Evolutionary conservation across 2,113 vertebrate genomes (phyloP).

Genomic region (Gallinago undulata): DNA sequence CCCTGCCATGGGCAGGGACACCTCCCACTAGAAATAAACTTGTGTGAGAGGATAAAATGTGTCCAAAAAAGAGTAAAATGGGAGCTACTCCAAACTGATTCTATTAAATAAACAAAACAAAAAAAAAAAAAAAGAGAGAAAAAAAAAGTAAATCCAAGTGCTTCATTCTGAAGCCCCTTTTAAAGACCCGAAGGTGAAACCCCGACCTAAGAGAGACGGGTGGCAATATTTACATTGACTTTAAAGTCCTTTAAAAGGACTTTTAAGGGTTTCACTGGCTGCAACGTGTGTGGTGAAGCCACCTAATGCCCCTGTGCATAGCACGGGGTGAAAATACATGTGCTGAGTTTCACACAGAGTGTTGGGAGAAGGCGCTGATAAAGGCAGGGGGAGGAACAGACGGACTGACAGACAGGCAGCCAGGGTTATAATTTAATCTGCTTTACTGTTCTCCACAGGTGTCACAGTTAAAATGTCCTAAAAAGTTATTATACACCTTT

Average conservation of each 20-base stretch:
- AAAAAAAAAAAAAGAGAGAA: background rate
- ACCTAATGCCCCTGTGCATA: background rate
- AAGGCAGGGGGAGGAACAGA: background rate
- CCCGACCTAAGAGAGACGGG: background rate
- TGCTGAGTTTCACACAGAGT: conserved; percentile 11
- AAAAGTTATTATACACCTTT: background rate
- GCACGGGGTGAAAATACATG: background rate
- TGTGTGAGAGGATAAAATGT: background rate
- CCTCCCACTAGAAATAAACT: background rate
- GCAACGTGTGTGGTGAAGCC: background rate
- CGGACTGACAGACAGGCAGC: background rate
- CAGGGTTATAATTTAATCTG: conserved; percentile 22
- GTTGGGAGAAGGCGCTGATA: background rate
- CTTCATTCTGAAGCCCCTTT: background rate
- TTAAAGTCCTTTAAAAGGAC: background rate
- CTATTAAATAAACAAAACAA: background rate
- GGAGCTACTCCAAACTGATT: background rate
- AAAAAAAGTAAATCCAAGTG: background rate
- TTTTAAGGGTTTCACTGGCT: background rate
- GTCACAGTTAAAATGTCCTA: background rate
- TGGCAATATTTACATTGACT: background rate
- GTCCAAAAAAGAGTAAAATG: background rate
- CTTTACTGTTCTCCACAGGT: background rate
- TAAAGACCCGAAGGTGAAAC: background rate
- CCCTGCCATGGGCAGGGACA: too few relatives aligned